Evolutionary conservation across 2,797 vertebrate genomes (phyloP).

Genomic region (Poecilia velifera): DNA sequence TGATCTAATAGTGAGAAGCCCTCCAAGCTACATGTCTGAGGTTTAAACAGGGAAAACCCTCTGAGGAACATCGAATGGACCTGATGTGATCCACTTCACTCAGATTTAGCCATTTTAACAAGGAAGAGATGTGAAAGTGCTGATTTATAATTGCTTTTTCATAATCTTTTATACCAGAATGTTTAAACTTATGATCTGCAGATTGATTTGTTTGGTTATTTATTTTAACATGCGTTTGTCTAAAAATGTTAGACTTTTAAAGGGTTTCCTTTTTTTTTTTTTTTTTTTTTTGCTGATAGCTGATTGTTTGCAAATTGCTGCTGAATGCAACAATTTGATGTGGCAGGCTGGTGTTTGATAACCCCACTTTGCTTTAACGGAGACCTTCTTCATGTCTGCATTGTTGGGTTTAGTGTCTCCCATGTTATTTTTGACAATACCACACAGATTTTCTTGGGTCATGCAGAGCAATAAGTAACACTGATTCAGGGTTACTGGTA

Average conservation of each 20-base stretch:
- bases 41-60: neutral
- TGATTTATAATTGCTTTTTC: neutral
- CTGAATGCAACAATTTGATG: neutral
- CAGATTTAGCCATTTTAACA: neutral
- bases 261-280: neutral
- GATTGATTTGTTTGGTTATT: neutral
- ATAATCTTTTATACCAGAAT: neutral
- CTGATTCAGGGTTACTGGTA: neutral
- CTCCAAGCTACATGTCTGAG: neutral
- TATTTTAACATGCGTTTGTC: neutral
- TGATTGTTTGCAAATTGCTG: too few species aligned
- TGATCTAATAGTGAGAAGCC: neutral
- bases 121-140: neutral
- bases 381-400: neutral
- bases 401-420: neutral
- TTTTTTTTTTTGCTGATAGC: neutral
- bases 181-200: neutral
- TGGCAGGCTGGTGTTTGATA: neutral
- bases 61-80: neutral
- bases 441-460: neutral
- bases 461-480: neutral
- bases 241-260: neutral
- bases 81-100: neutral
- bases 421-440: neutral
- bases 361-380: neutral